These are phyloP conservation scores for Notarius lentiginosus DNA, from an alignment of 2,113 vertebrate species.

Conservation along the genomic window DNA sequence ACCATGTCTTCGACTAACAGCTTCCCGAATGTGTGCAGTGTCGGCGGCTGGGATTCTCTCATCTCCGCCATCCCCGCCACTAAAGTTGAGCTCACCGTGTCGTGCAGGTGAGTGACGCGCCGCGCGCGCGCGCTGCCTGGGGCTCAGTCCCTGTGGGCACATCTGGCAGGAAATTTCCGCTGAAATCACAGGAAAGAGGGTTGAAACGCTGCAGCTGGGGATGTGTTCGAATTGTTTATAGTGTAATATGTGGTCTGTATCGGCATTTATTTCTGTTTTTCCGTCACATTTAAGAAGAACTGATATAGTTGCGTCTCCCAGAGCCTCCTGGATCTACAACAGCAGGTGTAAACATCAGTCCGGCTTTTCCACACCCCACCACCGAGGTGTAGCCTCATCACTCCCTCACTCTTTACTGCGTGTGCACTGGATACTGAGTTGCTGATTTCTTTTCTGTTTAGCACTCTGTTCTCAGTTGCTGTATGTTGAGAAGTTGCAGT, in stretches of 20 bases:
- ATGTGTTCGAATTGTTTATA: too few species aligned
- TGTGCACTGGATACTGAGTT: not conserved
- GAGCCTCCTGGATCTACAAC: not conserved
- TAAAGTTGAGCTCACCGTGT: constrained; percentile 92
- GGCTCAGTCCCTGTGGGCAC: not conserved
- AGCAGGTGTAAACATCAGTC: not conserved
- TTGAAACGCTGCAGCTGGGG: not conserved
- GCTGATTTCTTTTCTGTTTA: not conserved
- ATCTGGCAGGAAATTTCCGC: not conserved
- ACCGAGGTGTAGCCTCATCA: not conserved
- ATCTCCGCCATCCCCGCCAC: constrained; percentile 90
- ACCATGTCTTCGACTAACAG: constrained; percentile 59
- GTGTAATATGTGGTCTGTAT: not conserved
- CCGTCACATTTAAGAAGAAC: not conserved
- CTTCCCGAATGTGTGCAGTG: constrained; percentile 81
- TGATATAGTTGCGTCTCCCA: too few species aligned
- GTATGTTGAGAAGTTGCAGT: not conserved
- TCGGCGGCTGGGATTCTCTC: constrained; percentile 87
- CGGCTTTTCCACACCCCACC: not conserved
- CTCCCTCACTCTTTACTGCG: not conserved
- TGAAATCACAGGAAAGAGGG: not conserved
- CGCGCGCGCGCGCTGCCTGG: not conserved
- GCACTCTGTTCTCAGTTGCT: not conserved
- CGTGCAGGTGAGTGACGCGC: constrained; percentile 84
- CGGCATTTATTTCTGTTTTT: not conserved